Evolutionary conservation across 2,113 vertebrate species (phyloP).

Genomic region (Chaetorhynchus papuensis): DNA sequence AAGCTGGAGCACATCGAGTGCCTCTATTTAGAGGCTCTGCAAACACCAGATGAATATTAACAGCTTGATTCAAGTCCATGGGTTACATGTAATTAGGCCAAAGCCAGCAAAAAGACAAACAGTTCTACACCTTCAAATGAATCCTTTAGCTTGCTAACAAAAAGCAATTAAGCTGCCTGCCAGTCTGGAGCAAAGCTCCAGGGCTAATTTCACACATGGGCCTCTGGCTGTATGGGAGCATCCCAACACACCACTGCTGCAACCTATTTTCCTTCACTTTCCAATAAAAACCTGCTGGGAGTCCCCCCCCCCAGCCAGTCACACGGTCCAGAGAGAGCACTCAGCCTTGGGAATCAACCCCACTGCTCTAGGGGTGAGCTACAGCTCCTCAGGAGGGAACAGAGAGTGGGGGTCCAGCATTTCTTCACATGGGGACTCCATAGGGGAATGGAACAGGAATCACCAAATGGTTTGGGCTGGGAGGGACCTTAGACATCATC

Average conservation of each 20-base stretch:
- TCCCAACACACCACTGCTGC: background rate
- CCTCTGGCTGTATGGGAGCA: background rate
- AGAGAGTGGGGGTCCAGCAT: background rate
- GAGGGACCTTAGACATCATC: background rate
- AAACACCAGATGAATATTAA: conserved; percentile 52
- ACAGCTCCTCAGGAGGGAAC: background rate
- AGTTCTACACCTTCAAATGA: conserved; percentile 44
- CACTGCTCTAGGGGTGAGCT: background rate
- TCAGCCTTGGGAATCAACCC: background rate
- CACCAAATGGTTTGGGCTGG: background rate
- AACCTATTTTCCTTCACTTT: background rate
- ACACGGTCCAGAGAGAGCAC: background rate
- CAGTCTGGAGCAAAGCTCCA: background rate
- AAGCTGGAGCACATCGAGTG: conserved; percentile 4
- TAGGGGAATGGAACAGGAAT: background rate
- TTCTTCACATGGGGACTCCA: fast-evolving
- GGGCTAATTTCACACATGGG: background rate
- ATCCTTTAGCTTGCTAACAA: conserved; percentile 32
- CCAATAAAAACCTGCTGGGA: background rate
- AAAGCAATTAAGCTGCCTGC: conserved; percentile 42
- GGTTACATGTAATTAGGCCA: conserved; percentile 56
- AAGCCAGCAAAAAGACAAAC: conserved; percentile 54
- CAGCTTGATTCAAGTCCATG: background rate
- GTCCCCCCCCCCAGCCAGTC: background rate
- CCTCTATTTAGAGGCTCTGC: conserved; percentile 4